These are phyloP conservation scores for rat (Rattus norvegicus) DNA, from an alignment of 2,113 vertebrate species.

Conservation along the genomic window GRCr8 NC_086027.1:53636501-53637000, in stretches of 20 bases:
- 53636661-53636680: too few relatives aligned
- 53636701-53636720: too few relatives aligned
- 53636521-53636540: background rate
- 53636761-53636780: background rate
- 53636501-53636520: background rate
- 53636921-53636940: background rate
- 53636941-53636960: background rate
- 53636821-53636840: background rate
- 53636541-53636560: background rate
- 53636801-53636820: background rate
- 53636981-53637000: background rate
- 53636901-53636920: background rate
- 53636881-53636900: background rate
- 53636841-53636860: background rate
- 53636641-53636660: background rate
- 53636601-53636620: background rate
- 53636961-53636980: background rate
- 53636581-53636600: fast-evolving
- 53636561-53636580: background rate
- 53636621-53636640: fast-evolving
- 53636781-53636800: background rate
- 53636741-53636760: fast-evolving
- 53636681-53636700: background rate
- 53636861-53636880: background rate
- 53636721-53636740: background rate